Conservation (phyloP, 2,888 invertebrate genomes). For the Sialis lutaria region DNA sequence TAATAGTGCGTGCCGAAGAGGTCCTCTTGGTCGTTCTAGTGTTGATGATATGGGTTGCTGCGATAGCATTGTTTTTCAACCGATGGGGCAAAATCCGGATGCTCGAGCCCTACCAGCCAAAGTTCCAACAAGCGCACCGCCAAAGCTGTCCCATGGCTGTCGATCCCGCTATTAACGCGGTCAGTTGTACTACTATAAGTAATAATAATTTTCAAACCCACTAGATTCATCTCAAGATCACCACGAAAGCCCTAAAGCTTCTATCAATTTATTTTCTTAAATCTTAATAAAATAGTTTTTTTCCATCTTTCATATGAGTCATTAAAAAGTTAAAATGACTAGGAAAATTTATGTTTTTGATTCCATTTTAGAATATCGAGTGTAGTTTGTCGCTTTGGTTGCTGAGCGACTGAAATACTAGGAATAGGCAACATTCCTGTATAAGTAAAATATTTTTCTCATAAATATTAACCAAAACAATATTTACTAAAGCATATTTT, state of each 20-base stretch:
- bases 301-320: not conserved
- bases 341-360: not conserved
- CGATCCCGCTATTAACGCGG: slow-evolving; percentile 4
- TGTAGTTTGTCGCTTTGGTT: too few species aligned
- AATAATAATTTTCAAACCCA: not conserved
- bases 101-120: slow-evolving; percentile 81
- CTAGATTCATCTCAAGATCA: too few species aligned
- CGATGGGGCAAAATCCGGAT: slow-evolving; percentile 90
- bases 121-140: slow-evolving; percentile 67
- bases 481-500: not conserved
- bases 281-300: not conserved
- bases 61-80: slow-evolving; percentile 81
- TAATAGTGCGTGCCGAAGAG: slow-evolving; percentile 71
- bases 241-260: too few species aligned
- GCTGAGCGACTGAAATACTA: too few species aligned
- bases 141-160: slow-evolving; percentile 49
- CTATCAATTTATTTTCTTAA: too few species aligned
- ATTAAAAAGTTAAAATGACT: not conserved
- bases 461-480: not conserved
- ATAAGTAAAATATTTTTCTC: too few species aligned
- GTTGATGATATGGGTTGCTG: slow-evolving; percentile 72
- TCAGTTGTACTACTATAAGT: not conserved
- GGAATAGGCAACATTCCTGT: too few species aligned
- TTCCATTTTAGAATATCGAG: too few species aligned
- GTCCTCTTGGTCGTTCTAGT: slow-evolving; percentile 72